Percentiles rank a stretch among this genome's conserved stretches.
Evolutionary conservation across 2,113 vertebrate species (phyloP).

Genomic region (Serinus canaria): DNA sequence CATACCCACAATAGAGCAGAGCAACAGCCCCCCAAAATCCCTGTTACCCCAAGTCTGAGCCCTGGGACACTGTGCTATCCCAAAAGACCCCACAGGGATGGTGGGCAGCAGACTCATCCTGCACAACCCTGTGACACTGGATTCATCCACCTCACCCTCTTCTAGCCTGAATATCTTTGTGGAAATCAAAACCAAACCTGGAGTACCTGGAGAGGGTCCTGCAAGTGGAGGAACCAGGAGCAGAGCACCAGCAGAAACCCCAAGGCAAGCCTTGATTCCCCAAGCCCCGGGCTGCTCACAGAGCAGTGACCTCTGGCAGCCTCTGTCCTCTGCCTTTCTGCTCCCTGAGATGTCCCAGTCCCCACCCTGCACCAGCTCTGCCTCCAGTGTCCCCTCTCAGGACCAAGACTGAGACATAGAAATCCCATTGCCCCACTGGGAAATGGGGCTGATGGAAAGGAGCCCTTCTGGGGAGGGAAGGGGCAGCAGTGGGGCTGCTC

Average conservation of each 20-base stretch:
- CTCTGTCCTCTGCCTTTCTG: background rate
- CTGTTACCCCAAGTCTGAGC: background rate
- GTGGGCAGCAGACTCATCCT: background rate
- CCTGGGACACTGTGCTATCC: background rate
- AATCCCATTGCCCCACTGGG: fast-evolving
- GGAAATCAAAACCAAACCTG: background rate
- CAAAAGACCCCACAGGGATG: background rate
- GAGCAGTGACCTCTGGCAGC: background rate
- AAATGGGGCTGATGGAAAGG: background rate
- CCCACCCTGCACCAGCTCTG: background rate
- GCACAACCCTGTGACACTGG: background rate
- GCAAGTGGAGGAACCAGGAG: background rate
- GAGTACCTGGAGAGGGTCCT: background rate
- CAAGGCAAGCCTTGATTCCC: background rate
- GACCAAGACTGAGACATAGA: fast-evolving
- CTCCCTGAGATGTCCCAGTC: background rate
- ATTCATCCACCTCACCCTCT: background rate
- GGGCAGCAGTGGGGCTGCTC: background rate
- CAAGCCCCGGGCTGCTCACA: background rate
- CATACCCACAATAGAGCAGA: fast-evolving
- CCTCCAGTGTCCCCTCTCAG: background rate
- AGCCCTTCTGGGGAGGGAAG: background rate
- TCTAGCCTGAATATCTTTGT: background rate
- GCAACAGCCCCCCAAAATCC: background rate
- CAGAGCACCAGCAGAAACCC: background rate